Evolutionary conservation across 2,888 invertebrate species (phyloP), one percentile per base, ranked within the genome.

Genomic region (Alviniconcha strummeri): DNA sequence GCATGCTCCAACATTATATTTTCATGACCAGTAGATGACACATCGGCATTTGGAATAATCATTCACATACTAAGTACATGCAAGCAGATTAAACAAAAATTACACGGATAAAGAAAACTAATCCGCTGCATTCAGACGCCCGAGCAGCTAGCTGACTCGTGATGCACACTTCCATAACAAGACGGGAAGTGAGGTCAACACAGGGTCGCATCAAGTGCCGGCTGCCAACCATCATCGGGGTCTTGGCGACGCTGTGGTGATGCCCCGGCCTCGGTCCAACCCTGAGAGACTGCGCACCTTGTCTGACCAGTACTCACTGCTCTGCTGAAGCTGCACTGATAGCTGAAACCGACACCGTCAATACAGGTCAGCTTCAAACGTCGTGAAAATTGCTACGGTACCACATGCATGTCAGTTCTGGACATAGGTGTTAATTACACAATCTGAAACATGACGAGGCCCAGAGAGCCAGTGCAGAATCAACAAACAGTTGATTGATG

Each of bases 291-390:
- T 90, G 13, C 91, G 89, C 13, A 93, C 92, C 84, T 93, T 93
- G 84, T 93, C 93, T 60, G 92, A 89, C 93, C 93, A 93, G 85
- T 92, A 93, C 83, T 93, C 93, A 86, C 92, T 92, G 87, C 92
- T 93, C 89, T 92, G 92, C 84, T 93, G 93, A 54, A 93, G 90
- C 87, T 93, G 93, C 17, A 91, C 89, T 0, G 93, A 93, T 82
- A 93, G 86, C 92, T 93, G 91, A 78, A 83, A 74, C 60, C 71
- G n/a, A 17, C 71, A 71, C 13, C 17, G 71, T 71, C 71, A 71
- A 19, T 19, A 64, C 13, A 64, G 11, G 36, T 36, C 36, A 36
- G 36, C 36, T 36, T 36, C 3, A 36, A 36, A 36, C 36, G 36
- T 36, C 0, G 36, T 36, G 36, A 36, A 3, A 0, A 3, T 36